Evolutionary conservation across 2,888 invertebrate species (phyloP).

Genomic region (Sarcophaga rosellei): DNA sequence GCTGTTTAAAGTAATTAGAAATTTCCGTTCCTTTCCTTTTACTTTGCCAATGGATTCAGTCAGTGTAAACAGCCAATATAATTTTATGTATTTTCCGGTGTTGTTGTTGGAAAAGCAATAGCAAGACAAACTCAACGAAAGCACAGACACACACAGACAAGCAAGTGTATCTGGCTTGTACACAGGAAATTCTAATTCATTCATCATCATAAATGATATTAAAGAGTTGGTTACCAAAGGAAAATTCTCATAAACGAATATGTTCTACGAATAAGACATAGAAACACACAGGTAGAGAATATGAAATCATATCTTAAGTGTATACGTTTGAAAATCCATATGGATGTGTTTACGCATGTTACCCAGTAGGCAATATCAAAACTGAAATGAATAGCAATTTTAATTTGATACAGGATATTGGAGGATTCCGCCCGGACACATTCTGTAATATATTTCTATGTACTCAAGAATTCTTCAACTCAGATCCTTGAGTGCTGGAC

Average conservation of each 20-base stretch:
- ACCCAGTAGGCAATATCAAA: too few species aligned
- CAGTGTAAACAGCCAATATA: slow-evolving; percentile 37
- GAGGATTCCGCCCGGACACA: too few species aligned
- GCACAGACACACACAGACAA: background rate
- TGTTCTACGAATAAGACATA: too few species aligned
- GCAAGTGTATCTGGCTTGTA: too few species aligned
- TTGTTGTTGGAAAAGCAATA: background rate
- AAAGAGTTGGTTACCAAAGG: slow-evolving; percentile 13
- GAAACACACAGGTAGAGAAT: background rate
- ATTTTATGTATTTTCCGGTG: slow-evolving; percentile 44
- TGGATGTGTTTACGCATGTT: too few species aligned
- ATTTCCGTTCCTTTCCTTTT: slow-evolving; percentile 34
- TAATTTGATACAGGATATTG: too few species aligned
- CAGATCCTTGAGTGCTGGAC: too few species aligned
- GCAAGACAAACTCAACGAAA: background rate
- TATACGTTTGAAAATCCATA: background rate
- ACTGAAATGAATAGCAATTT: too few species aligned
- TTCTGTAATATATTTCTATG: too few species aligned
- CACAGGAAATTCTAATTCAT: slow-evolving; percentile 2
- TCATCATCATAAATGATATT: slow-evolving; percentile 35
- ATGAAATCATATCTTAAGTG: background rate
- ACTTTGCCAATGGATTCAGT: slow-evolving; percentile 23
- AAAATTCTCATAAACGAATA: background rate
- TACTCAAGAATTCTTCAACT: too few species aligned
- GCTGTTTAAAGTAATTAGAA: slow-evolving; percentile 40